Conservation (phyloP, 2,113 vertebrate species). For the Bombycilla garrulus region DNA sequence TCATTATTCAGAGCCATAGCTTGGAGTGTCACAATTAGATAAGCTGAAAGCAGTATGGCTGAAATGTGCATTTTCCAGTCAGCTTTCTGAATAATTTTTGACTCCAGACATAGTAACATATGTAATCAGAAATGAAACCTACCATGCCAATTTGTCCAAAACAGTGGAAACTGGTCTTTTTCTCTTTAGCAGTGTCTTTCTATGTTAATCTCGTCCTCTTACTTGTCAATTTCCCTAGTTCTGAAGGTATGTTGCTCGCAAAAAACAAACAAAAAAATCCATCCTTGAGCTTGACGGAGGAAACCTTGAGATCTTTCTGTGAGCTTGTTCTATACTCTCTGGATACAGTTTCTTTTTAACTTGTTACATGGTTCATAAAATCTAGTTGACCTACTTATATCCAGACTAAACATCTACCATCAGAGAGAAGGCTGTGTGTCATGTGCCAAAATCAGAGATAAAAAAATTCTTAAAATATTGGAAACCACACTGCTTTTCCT, state of each 20-base stretch:
- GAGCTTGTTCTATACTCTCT: not conserved
- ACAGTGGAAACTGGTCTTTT: slow-evolving; percentile 3
- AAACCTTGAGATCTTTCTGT: not conserved
- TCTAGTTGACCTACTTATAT: not conserved
- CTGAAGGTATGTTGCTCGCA: not conserved
- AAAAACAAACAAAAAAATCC: not conserved
- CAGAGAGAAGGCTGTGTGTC: not conserved
- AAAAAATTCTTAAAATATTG: slow-evolving; percentile 5
- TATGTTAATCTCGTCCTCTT: not conserved
- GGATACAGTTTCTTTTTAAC: not conserved
- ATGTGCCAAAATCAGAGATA: not conserved
- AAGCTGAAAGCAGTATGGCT: slow-evolving; percentile 54
- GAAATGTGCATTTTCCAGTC: slow-evolving; percentile 60
- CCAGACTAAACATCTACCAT: not conserved
- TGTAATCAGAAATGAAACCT: slow-evolving; percentile 48
- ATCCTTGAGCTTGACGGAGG: not conserved
- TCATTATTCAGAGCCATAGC: not conserved
- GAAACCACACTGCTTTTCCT: not conserved
- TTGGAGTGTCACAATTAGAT: slow-evolving; percentile 47
- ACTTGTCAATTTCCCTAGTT: not conserved
- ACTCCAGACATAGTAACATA: slow-evolving; percentile 23
- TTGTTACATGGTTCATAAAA: not conserved
- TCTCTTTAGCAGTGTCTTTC: slow-evolving; percentile 31
- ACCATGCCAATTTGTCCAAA: slow-evolving; percentile 11
- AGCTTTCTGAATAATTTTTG: slow-evolving; percentile 58